Percentiles rank a stretch among this genome's conserved stretches.
Conservation (phyloP, 2,888 invertebrate genomes). For the Sussaba pulchella region DNA sequence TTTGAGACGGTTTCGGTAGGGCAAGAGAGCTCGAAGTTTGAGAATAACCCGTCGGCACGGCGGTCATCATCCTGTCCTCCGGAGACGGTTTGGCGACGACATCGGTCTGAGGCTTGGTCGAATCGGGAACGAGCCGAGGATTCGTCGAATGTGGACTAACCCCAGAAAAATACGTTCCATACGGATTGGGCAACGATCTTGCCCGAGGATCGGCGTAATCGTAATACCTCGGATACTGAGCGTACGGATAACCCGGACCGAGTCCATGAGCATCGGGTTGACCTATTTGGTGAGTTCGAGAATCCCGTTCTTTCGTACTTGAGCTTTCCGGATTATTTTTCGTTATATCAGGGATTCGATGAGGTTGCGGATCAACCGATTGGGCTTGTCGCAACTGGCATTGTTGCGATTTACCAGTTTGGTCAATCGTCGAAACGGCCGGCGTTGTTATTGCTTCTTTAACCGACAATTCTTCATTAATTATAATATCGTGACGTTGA, state of each 20-base stretch:
- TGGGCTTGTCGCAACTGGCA: slow-evolving; percentile 60
- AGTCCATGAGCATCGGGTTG: slow-evolving; percentile 68
- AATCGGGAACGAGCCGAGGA: slow-evolving; percentile 71
- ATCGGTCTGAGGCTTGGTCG: slow-evolving; percentile 67
- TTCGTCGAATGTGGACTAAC: slow-evolving; percentile 76
- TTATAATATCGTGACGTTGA: slow-evolving; percentile 75
- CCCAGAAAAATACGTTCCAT: slow-evolving; percentile 80
- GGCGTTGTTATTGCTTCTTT: slow-evolving; percentile 31
- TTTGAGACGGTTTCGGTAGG: slow-evolving; percentile 71
- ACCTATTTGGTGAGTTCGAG: slow-evolving; percentile 50
- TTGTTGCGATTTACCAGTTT: slow-evolving; percentile 39
- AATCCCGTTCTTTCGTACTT: slow-evolving; percentile 55
- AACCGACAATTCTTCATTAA: slow-evolving; percentile 70
- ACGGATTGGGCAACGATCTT: slow-evolving; percentile 78
- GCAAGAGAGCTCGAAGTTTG: slow-evolving; percentile 70
- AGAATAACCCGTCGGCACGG: slow-evolving; percentile 72
- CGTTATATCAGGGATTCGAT: slow-evolving; percentile 51
- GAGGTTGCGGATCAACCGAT: slow-evolving; percentile 60
- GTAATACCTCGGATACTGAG: slow-evolving; percentile 82
- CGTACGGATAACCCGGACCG: slow-evolving; percentile 81
- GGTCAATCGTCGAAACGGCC: slow-evolving; percentile 32
- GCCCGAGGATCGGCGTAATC: slow-evolving; percentile 81
- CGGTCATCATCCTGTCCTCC: slow-evolving; percentile 69
- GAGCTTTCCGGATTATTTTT: slow-evolving; percentile 53
- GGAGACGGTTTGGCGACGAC: slow-evolving; percentile 52